phyloP scores from a whole-genome alignment of 2,888 invertebrate species.

The Gryllus longicercus region DNA sequence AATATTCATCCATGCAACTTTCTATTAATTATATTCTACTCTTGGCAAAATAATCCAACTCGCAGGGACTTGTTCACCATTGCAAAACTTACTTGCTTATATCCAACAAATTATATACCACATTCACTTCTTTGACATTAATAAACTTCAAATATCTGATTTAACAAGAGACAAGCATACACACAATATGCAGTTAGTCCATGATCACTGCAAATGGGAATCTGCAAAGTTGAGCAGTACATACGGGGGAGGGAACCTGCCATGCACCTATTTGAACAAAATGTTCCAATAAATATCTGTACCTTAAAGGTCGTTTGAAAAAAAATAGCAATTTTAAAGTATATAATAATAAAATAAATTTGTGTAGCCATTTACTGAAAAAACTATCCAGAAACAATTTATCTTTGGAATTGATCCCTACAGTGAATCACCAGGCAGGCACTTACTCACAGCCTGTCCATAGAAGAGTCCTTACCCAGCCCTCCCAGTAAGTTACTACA shows the following conservation, averaged over 20 bases:
- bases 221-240: background rate
- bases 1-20: conserved; percentile 17
- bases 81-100: background rate
- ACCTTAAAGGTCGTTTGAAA: background rate
- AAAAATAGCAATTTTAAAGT: background rate
- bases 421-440: background rate
- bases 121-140: no score
- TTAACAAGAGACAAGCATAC: background rate
- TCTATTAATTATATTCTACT: background rate
- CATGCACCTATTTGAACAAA: background rate
- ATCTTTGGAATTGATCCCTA: conserved; percentile 9
- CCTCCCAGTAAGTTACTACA: conserved; percentile 1
- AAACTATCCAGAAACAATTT: background rate
- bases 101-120: background rate
- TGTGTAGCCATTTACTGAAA: background rate
- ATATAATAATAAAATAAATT: background rate
- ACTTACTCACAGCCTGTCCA: conserved; percentile 17
- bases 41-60: conserved; percentile 4
- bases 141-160: no score
- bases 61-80: background rate
- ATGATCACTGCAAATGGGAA: background rate
- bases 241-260: background rate
- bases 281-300: background rate
- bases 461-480: background rate
- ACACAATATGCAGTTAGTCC: conserved; percentile 1